Conservation (phyloP, 2,888 invertebrate species). For the Microctonus aethiopoides region DNA sequence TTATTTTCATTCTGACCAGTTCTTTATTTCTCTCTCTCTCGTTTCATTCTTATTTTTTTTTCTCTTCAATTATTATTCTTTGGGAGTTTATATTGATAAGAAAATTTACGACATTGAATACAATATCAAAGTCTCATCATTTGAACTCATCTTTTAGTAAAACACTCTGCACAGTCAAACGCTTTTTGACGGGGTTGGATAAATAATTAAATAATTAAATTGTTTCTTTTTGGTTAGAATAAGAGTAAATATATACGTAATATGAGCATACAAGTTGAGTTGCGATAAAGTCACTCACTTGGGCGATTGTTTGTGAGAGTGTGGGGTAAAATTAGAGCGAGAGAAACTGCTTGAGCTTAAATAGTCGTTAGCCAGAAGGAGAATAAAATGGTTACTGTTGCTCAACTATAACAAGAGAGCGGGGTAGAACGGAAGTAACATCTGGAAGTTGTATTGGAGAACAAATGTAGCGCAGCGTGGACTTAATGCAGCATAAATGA, state of each 20-base stretch:
- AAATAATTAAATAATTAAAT: constrained; percentile 25
- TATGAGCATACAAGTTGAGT: background rate
- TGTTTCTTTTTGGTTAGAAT: background rate
- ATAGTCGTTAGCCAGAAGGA: constrained; percentile 31
- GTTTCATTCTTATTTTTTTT: background rate
- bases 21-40: constrained; percentile 9
- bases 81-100: background rate
- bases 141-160: background rate
- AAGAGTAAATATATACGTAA: background rate
- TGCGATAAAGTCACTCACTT: background rate
- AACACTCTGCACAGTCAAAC: background rate
- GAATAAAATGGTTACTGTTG: constrained; percentile 22
- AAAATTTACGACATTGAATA: constrained; percentile 5
- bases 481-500: constrained; percentile 21
- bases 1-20: constrained; percentile 16
- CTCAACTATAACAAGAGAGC: constrained; percentile 19
- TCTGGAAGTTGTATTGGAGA: constrained; percentile 30
- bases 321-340: constrained; percentile 22
- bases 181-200: background rate
- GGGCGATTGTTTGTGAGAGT: constrained; percentile 9
- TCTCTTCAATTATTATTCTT: background rate
- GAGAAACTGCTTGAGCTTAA: constrained; percentile 32
- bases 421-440: constrained; percentile 18
- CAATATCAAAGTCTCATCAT: constrained; percentile 9
- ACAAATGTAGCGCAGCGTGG: constrained; percentile 9